Evolutionary conservation across 1,140 invertebrate genomes (phyloP), one percentile per base, ranked within the genome.

Genomic region (Proales similis): DNA sequence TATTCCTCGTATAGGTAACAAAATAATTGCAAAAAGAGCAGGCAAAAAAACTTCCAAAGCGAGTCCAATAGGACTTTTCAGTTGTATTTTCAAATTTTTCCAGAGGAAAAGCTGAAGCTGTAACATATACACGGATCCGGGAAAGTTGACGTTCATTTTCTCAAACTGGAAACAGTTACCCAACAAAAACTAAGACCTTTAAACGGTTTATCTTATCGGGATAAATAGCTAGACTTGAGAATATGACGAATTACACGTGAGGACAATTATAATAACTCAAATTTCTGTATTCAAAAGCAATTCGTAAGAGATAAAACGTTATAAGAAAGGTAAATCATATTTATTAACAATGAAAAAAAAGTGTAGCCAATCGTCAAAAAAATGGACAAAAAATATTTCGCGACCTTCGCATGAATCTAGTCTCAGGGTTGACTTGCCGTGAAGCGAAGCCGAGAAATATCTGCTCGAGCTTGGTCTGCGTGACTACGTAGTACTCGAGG

Each of bases 381-480:
- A 49, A 9, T n/a, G 27, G 20, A 39, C 29, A 12, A 5, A 48
- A 48, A 30, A 29, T 2, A 48, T 20, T 36, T 53, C n/a, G 29
- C 9, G 14, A 36, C 14, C 30, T 57, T 17, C 14, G 5, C 0
- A 42, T 26, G 12, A 57, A 11, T 12, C 51, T 24, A 7, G 51
- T 42, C 32, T 61, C 57, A 3, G 57, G 57, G 38, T 61, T 45
- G 26, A 61, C 33, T 45, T 61, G 83, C 81, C 26, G 66, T 49
- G 64, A 42, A 11, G 71, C 70, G 65, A 74, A 74, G 38, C 68
- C 67, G 3, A 74, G 64, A 65, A 75, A 75, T 14, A 74, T 78
- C 68, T 80, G 79, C 63, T 81, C 79, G 5, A 81, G 67, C n/a
- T 79, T 79, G 5, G 79, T 78, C 64, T 80, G 79, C 27, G 71